Conservation (phyloP, 1,140 invertebrate genomes). For the Wasmannia auropunctata region DNA sequence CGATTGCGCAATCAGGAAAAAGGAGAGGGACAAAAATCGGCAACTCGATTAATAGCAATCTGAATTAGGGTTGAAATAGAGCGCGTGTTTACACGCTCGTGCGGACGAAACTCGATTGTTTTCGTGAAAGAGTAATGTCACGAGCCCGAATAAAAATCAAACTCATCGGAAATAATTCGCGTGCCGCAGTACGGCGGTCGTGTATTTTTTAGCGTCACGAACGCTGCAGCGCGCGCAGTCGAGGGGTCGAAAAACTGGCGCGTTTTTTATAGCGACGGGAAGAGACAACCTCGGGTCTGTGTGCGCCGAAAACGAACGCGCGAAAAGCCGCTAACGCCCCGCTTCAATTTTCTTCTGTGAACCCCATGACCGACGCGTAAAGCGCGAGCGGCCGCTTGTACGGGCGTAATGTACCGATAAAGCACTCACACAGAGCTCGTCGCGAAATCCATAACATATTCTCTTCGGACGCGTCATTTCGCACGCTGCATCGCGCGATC, state of each 20-base stretch:
- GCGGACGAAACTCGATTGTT: slow-evolving; percentile 17
- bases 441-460: slow-evolving; percentile 44
- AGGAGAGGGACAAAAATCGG: not conserved
- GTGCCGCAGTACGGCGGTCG: not conserved
- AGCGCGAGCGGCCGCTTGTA: slow-evolving; percentile 41
- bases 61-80: slow-evolving; percentile 3
- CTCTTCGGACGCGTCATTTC: slow-evolving; percentile 36
- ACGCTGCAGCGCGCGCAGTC: not conserved
- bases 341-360: slow-evolving; percentile 53
- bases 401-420: slow-evolving; percentile 35
- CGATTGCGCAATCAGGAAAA: not conserved
- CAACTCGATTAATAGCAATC: slow-evolving; percentile 12
- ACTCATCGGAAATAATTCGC: slow-evolving; percentile 39
- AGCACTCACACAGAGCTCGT: slow-evolving; percentile 15
- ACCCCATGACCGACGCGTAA: slow-evolving; percentile 25
- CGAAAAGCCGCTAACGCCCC: slow-evolving; percentile 47
- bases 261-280: slow-evolving; percentile 30
- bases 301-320: not conserved
- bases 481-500: not conserved
- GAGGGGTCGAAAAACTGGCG: slow-evolving; percentile 27
- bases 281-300: not conserved
- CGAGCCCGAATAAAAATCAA: slow-evolving; percentile 35
- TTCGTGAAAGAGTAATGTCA: slow-evolving; percentile 8
- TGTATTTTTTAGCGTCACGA: slow-evolving; percentile 35
- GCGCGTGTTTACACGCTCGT: not conserved